Evolutionary conservation across 2,888 invertebrate genomes (phyloP), one percentile per base, ranked within the genome.

Genomic region (Lobophora halterata): DNA sequence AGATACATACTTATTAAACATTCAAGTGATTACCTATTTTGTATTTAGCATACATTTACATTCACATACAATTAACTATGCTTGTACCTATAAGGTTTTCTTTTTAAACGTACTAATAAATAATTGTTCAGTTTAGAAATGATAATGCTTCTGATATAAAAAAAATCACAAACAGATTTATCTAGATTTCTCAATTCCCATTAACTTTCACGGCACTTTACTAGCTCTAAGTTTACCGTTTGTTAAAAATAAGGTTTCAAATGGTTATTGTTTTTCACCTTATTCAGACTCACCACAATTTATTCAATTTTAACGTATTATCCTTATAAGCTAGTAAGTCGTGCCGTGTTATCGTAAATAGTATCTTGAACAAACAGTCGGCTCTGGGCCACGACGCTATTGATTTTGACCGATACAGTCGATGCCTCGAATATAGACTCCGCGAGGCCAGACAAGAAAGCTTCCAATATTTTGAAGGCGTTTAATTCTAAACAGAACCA

Each of bases 331-430:
- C 43, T 34, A 46, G 41, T 47, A 46, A 49, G 41, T 50, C 46
- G 43, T 55, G 51, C 47, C 39, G 51, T 48, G 57, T 73, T 78
- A 77, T 75, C 71, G 57, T 36, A 37, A 42, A 57, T 60, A 59
- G 63, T 77, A 75, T 75, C 74, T 68, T 70, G 50, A 49, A 49
- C 62, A 78, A 78, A 79, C 70, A 75, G 66, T 47, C 50, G 60
- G 59, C 54, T 59, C 56, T 57, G 59, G 64, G 55, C 62, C 56
- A 28, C 49, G 55, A 51, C 61, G 55, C 60, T 79, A 77, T 79
- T 79, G 79, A 74, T 79, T 79, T 74, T 78, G 69, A 73, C 75
- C 77, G 79, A 79, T 79, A 64, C 38, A 58, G 58, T 53, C 53
- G 58, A 56, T 49, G 47, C 46, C 39, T 37, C 45, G 52, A 29